Base-by-base conservation (phyloP, 2,113 vertebrate genomes). In the Bubalus kerabau region DNA sequence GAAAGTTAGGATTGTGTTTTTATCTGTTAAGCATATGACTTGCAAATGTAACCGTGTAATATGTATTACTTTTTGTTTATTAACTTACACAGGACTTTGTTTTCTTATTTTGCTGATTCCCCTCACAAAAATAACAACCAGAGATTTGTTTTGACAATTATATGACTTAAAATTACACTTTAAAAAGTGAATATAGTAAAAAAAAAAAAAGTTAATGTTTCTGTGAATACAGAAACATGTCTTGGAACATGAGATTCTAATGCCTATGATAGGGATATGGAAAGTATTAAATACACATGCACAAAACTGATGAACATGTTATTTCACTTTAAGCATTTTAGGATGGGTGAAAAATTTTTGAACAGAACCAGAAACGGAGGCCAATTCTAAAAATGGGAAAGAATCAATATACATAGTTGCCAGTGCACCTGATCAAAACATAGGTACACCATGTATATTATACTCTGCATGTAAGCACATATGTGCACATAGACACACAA, bases 321-420 rank as follows among this genome's bases (percentile, higher is more conserved):
- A 84, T 85, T 92, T 95, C 32, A 57, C 50, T 90, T 59, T 56
- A 92, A 90, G 92, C 2, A 80, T 78, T 91, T 97, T 76, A 78
- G 50, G 4, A 71, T 54, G 7, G 9, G 28, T 76, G 8, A 64
- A 85, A 54, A 54, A 0, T 36, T 21, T 62, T 57, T 40, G 50
- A 54, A 48, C 5, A 82, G 15, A 92, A 88, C 23, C 19, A 90
- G 13, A 90, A 94, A 56, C 48, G 71, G 71, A 60, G 1, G 30
- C 30, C 83, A 46, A 48, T 0, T 90, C 36, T 84, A 5, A 64
- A 90, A 95, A 86, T 56, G 10, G 17, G 4, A 74, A 83, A 74
- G 28, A 85, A 23, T 81, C 84, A 87, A 48, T 87, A 83, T 71
- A 57, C 1, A 50, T 64, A 57, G 30, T 30, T 59, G 19, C 59